phyloP scores from a whole-genome alignment of 2,888 invertebrate species.

The Meteorus cinctellus region DNA sequence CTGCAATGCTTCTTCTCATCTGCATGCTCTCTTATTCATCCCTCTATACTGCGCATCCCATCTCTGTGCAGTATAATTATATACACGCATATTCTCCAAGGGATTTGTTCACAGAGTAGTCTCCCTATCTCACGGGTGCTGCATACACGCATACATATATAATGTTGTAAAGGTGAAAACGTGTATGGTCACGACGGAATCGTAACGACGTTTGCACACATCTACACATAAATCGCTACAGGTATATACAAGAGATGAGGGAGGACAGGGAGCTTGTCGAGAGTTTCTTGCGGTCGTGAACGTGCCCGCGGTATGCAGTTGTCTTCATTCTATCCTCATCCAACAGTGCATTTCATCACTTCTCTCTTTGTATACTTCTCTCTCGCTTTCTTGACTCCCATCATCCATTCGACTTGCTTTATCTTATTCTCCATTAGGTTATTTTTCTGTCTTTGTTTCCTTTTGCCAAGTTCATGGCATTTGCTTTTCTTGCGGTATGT shows the following conservation, averaged over 20 bases:
- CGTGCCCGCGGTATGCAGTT: constrained; percentile 32
- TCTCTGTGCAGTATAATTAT: constrained; percentile 38
- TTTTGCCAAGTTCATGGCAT: constrained; percentile 24
- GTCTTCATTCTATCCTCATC: constrained; percentile 13
- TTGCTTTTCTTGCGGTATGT: constrained; percentile 26
- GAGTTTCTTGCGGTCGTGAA: constrained; percentile 38
- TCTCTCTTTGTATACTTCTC: neutral
- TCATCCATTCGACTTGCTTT: constrained; percentile 6
- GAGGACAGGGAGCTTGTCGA: neutral
- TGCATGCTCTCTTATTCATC: neutral
- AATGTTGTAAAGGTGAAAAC: constrained; percentile 17
- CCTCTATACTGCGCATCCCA: neutral
- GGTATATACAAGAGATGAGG: constrained; percentile 6
- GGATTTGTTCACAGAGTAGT: neutral
- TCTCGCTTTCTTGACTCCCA: constrained; percentile 4
- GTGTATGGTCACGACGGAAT: constrained; percentile 32
- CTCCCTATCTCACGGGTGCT: neutral
- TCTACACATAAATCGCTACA: neutral
- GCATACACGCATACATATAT: neutral
- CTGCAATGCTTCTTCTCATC: neutral
- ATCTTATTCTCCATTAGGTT: neutral
- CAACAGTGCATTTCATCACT: neutral
- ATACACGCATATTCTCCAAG: constrained; percentile 29
- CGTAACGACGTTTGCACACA: constrained; percentile 18
- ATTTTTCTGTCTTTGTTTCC: constrained; percentile 32